These are phyloP conservation scores for Copidosoma aretas DNA, from an alignment of 2,888 invertebrate species.

Conservation along the genomic window DNA sequence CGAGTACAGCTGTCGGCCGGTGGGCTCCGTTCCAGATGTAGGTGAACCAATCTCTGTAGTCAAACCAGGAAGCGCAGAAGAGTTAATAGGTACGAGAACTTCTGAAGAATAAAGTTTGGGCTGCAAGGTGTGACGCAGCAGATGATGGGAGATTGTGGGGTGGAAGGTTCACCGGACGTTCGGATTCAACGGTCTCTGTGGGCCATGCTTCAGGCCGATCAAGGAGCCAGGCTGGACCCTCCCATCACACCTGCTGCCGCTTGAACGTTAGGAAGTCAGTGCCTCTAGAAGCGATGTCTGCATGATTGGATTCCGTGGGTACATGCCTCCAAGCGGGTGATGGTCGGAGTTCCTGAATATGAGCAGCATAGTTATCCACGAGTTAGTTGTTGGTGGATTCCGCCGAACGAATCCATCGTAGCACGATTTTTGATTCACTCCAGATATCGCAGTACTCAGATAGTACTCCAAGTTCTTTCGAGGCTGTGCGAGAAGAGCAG, in stretches of 20 bases:
- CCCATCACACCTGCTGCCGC: neutral
- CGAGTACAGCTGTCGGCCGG: neutral
- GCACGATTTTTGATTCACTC: neutral
- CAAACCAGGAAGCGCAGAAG: neutral
- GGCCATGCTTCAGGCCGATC: neutral
- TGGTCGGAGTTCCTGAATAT: neutral
- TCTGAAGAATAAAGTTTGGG: neutral
- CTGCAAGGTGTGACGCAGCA: neutral
- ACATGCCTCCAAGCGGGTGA: neutral
- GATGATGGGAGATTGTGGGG: neutral
- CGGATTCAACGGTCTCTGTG: neutral
- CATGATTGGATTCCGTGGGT: neutral
- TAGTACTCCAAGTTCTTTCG: too few relatives aligned
- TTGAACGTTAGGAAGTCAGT: neutral
- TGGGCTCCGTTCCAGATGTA: neutral
- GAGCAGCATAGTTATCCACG: neutral
- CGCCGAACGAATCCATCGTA: neutral
- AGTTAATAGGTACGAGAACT: neutral
- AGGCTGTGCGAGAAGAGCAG: too few relatives aligned
- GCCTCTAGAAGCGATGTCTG: neutral
- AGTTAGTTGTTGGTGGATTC: neutral
- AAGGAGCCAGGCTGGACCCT: neutral
- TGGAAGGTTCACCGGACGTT: neutral
- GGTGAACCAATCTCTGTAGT: neutral
- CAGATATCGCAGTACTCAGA: neutral